Evolutionary conservation across 2,113 vertebrate species (phyloP), one percentile per base, ranked within the genome.

Genomic region (Cebidichthys violaceus): DNA sequence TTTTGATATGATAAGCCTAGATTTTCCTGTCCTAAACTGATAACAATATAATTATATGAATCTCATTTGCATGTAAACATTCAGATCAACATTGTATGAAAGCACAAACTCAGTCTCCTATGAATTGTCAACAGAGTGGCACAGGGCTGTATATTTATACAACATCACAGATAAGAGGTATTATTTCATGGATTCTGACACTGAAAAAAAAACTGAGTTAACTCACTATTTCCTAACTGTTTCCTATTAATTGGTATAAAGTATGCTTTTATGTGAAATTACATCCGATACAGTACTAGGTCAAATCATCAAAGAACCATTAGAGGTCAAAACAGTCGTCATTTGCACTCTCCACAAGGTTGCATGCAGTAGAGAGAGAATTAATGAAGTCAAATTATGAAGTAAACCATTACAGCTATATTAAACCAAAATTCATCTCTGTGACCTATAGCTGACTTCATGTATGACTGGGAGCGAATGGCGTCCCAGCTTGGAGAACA

Each of bases 21-120:
- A 81, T 84, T 84, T 82, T 22, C 37, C 85, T 84, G 90, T 85
- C 74, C 89, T 57, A 64, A 84, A 87, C 83, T 83, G 86, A 93
- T 90, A 84, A 65, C 87, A 76, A 83, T 71, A 70, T 79, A 89
- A 90, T 88, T 81, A 88, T 83, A 72, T 71, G 47, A 76, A 86
- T 91, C 87, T 89, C 82, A 91, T 92, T 91, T 87, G 81, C 79
- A 81, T 87, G 88, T 79, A 86, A 87, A 91, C 84, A 90, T 85
- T 88, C 73, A 86, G 82, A 87, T 89, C 75, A 87, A 89, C 89
- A 84, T 29, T 66, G 76, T 80, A 79, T 85, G 80, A 84, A 81
- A 83, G 81, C 75, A 59, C 83, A 90, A 83, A 88, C 70, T 75
- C 85, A 85, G 75, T 79, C 79, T 86, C 60, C 72, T 83, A 81